Evolutionary conservation across 2,888 invertebrate genomes (phyloP), one percentile per base, ranked within the genome.

Genomic region (Hydrotaea diabolus): DNA sequence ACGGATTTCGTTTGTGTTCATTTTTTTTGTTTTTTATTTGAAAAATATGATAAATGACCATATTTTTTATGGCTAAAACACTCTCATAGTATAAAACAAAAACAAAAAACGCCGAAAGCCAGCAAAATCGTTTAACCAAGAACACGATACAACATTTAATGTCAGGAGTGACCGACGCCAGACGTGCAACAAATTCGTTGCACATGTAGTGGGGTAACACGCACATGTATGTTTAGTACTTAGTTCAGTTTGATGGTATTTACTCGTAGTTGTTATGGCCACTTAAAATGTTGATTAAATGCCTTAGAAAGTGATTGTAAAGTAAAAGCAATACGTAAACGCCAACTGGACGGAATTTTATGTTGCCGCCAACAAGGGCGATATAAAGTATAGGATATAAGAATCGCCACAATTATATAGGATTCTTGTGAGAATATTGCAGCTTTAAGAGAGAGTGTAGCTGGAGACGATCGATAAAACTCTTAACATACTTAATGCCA

Each of bases 11-110:
- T 59, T 57, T 57, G 39, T 59, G 53, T 43, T 73, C 21, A 19
- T 43, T 43, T 43, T 23, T 55, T 53, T 72, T 72, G 1, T 15
- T 43, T 19, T 55, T 17, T n/a, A 23, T 17, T 9, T 36, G 9
- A 11, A 53, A 83, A 77, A 76, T 75, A 81, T 81, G 76, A 83
- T 78, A 85, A 81, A 85, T 80, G 71, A 43, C 53, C 19, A 13
- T 39, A 72, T 80, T 49, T 82, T 74, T 66, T 55, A 2, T 59
- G 13, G 31, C 7, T 17, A 71, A 66, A 43, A 74, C 74, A 69
- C 39, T 36, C 26, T 19, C 15, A 59, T 53, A n/a, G 31, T 13
- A 64, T 36, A 13, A 53, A 13, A 66, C 8, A n/a, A n/a, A n/a
- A n/a, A n/a, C n/a, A n/a, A n/a, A n/a, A n/a, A 17, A 55, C 4